Base-by-base conservation (phyloP, 2,797 vertebrate species). In the Gymnothorax reevesii region DNA sequence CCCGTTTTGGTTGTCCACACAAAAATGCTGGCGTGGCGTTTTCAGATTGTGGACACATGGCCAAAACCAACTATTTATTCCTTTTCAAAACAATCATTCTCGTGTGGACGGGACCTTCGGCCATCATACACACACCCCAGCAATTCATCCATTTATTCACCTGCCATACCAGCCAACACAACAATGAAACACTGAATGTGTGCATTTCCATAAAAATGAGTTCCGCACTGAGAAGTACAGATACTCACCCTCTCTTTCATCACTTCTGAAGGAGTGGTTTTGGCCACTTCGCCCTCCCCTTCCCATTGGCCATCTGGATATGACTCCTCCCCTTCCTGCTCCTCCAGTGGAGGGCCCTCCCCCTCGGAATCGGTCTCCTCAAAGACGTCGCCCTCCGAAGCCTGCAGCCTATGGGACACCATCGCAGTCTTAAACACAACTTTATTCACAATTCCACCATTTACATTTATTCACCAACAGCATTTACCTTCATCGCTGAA, bases 241-340 rank as follows among this genome's bases (percentile, higher is more conserved):
- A n/a, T 7, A 33, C 64, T 73, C 83, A 95, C 96, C 94, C 96
- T 97, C 88, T 96, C 95, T 85, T 94, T 90, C 88, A 94, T 92
- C 42, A 84, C 59, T n/a, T 90, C 86, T 73, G 93, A 89, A 83
- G 87, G 79, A 52, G 62, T 75, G 42, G 83, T 89, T 84, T 90
- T 91, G 22, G 83, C 27, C 9, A 0, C 62, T 87, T 91, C 90
- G 54, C 95, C 95, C 22, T 91, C 95, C 83, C 92, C 95, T 2
- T 96, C 96, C 94, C 97, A 97, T 90, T 95, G 94, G 0, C 91
- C 90, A 80, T 95, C 95, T 0, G 94, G 88, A 88, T 94, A 97
- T 86, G 96, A 93, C 82, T 93, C 95, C 27, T 93, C 94, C 57
- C 94, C 93, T 22, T 79, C 93, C 91, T 95, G 95, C 1, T 94